A percentile compares a stretch with the other conserved stretches of the same genome.
phyloP scores from a whole-genome alignment of 2,888 invertebrate species.

The Nomada lathburiana region DNA sequence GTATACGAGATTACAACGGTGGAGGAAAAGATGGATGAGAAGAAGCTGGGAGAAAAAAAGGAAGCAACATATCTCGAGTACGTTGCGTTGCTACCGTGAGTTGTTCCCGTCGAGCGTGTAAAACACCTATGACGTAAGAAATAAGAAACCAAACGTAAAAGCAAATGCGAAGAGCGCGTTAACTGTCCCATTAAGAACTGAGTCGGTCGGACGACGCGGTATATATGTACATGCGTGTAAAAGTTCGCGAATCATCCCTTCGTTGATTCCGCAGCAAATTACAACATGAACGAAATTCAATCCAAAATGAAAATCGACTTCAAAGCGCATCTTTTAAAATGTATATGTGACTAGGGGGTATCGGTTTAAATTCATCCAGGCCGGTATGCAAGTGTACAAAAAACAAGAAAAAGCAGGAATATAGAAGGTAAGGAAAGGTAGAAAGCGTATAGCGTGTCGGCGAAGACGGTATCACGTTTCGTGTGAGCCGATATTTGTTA shows the following conservation, averaged over 20 bases:
- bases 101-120: neutral
- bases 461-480: conserved; percentile 70
- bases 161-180: neutral
- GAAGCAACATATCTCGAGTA: neutral
- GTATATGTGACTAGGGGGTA: conserved; percentile 51
- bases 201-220: neutral
- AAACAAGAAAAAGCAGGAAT: neutral
- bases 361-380: conserved; percentile 57
- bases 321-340: conserved; percentile 55
- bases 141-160: neutral
- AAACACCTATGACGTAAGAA: neutral
- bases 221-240: neutral
- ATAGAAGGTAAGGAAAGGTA: conserved; percentile 27
- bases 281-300: conserved; percentile 51
- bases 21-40: neutral
- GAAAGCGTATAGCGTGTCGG: conserved; percentile 60
- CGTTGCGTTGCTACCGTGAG: neutral
- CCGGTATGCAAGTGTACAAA: conserved; percentile 29
- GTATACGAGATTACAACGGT: neutral
- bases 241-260: neutral
- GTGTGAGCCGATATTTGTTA: conserved; percentile 74
- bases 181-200: too few relatives aligned
- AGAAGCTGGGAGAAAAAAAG: neutral
- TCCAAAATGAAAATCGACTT: conserved; percentile 55
- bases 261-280: conserved; percentile 37